A percentile compares a stretch with the other conserved stretches of the same genome.
phyloP scores from a whole-genome alignment of 2,113 vertebrate species.

The Tauraco erythrolophus region DNA sequence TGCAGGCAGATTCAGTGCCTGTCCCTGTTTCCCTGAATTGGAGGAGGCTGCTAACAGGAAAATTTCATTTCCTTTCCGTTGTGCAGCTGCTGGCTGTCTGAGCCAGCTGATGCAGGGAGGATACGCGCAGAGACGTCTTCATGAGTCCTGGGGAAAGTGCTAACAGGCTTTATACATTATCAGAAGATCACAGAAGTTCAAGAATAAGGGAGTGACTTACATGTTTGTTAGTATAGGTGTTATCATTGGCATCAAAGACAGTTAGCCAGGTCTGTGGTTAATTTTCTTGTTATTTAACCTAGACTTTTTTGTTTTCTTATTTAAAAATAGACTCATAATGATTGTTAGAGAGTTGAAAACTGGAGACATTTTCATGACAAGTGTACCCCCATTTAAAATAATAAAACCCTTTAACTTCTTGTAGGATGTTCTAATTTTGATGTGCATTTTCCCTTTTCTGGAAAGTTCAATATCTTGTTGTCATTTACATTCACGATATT shows the following conservation, averaged over 20 bases:
- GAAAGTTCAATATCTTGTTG: neutral
- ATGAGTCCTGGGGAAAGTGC: neutral
- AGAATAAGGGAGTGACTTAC: neutral
- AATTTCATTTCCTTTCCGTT: slow-evolving; percentile 22
- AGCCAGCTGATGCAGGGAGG: neutral
- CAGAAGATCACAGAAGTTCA: neutral
- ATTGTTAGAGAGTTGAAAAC: neutral
- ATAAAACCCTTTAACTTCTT: neutral
- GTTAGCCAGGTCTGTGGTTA: neutral
- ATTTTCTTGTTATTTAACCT: neutral
- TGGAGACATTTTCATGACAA: neutral
- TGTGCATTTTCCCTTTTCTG: neutral
- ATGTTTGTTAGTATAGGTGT: neutral
- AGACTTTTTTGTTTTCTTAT: neutral
- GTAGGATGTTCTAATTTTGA: neutral
- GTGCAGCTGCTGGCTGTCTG: neutral
- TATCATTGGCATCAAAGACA: neutral
- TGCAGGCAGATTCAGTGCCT: neutral
- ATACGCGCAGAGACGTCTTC: neutral
- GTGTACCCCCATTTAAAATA: neutral
- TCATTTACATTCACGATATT: neutral
- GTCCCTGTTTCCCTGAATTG: neutral
- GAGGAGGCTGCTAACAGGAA: slow-evolving; percentile 10
- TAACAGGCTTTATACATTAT: neutral
- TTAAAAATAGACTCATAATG: neutral